phyloP scores from a whole-genome alignment of 2,113 vertebrate species.

The Phylloscopus whistleri region DNA sequence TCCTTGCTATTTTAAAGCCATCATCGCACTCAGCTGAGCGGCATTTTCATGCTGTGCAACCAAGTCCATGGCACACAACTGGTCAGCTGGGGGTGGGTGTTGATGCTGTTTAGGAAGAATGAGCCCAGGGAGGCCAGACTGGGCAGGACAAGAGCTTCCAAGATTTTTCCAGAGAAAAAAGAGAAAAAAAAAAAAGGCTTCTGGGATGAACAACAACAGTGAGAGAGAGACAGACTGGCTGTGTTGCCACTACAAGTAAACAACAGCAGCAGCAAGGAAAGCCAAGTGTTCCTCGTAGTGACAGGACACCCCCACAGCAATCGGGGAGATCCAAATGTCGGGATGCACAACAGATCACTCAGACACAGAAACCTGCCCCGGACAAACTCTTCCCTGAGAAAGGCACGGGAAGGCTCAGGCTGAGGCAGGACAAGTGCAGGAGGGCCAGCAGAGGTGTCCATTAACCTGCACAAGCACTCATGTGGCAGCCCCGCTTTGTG shows the following conservation, averaged over 20 bases:
- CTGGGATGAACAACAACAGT: background rate
- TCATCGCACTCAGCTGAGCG: background rate
- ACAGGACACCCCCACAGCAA: background rate
- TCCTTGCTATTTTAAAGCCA: background rate
- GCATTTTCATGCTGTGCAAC: slow-evolving; percentile 1
- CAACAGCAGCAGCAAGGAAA: background rate
- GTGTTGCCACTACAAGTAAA: background rate
- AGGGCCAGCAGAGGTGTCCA: background rate
- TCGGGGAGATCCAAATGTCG: rapidly evolving
- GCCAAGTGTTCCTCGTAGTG: background rate
- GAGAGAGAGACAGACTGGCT: background rate
- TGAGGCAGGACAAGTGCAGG: rapidly evolving
- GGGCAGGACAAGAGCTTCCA: background rate
- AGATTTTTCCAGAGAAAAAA: background rate
- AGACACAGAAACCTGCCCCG: background rate
- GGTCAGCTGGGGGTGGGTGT: background rate
- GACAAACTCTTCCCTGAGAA: background rate
- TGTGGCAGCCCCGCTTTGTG: rapidly evolving
- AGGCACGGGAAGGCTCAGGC: too few relatives aligned
- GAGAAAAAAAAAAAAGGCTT: background rate
- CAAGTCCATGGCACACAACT: background rate
- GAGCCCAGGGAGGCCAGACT: background rate
- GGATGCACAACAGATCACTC: background rate
- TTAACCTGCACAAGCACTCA: background rate
- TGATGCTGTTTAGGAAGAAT: background rate